phyloP scores from a whole-genome alignment of 2,888 invertebrate genomes.

The Hetaerina titia region DNA sequence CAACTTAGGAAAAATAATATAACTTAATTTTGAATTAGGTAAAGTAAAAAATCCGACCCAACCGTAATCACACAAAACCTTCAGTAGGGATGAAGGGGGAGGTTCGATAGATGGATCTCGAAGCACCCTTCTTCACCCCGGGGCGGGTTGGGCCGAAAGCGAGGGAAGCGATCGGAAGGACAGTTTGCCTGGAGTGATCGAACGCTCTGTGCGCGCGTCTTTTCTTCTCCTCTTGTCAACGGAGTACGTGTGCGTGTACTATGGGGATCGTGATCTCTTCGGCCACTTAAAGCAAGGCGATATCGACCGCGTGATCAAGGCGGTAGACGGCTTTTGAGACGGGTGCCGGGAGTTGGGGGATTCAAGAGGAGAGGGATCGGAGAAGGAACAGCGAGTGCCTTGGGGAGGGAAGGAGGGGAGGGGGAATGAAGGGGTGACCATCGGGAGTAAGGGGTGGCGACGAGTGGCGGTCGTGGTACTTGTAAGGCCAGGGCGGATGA shows the following conservation, averaged over 20 bases:
- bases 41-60: no score
- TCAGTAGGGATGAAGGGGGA: neutral
- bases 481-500: neutral
- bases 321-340: neutral
- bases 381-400: neutral
- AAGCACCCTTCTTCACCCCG: neutral
- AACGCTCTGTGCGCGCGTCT: neutral
- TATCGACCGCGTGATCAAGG: constrained; percentile 10
- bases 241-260: neutral
- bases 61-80: neutral
- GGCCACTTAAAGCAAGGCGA: neutral
- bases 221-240: neutral
- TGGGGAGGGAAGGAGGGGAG: neutral
- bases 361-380: neutral
- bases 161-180: neutral
- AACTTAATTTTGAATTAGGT: no score
- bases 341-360: neutral
- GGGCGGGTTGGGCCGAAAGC: neutral
- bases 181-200: neutral
- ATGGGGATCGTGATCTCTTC: neutral
- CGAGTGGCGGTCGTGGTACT: neutral
- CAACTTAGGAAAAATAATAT: no score
- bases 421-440: neutral
- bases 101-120: neutral
- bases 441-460: neutral